Evolutionary conservation across 2,113 vertebrate genomes (phyloP), one percentile per base, ranked within the genome.

Genomic region (Nestor notabilis): DNA sequence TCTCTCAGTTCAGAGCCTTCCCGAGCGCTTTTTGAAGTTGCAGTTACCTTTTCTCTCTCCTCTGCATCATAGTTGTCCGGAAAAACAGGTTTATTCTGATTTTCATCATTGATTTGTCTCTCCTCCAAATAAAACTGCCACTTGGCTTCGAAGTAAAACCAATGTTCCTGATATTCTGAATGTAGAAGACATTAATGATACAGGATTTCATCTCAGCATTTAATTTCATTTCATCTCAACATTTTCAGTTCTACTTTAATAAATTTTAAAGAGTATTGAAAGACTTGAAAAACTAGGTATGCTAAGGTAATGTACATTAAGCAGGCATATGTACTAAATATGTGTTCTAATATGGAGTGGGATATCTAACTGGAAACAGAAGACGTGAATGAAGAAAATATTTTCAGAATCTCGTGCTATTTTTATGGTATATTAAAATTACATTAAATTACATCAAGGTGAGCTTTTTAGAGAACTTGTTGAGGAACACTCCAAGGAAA

Each of bases 61-160:
- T 99, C 99, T 2, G 99, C 98, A 1, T 99, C 98, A 7, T 99
- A 99, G 81, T 87, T 96, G 75, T 98, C 98, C 0, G 99, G 98
- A 79, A 99, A 99, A 37, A 64, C 49, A 24, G 99, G 98, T 92
- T 99, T 98, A 65, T 98, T 98, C 69, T 98, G 98, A 14, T 98
- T 97, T 19, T 99, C 99, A 37, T 98, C 98, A 9, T 98, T 98
- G 55, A 99, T 98, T 93, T 98, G 98, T 97, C 99, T 98, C 83
- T 99, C 99, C 77, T 99, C 99, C 97, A 99, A 95, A 97, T 99
- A 99, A 97, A 99, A 99, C 94, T 99, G 99, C 99, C 99, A 99
- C 90, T 99, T 99, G 23, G 99, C 99, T 96, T 99, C 99, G 46
- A 99, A 99, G 98, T 99, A 99, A 97, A 99, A 99, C 99, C 99